Evolutionary conservation across 2,888 invertebrate species (phyloP), one percentile per base, ranked within the genome.

Genomic region (Galeruca laticollis): DNA sequence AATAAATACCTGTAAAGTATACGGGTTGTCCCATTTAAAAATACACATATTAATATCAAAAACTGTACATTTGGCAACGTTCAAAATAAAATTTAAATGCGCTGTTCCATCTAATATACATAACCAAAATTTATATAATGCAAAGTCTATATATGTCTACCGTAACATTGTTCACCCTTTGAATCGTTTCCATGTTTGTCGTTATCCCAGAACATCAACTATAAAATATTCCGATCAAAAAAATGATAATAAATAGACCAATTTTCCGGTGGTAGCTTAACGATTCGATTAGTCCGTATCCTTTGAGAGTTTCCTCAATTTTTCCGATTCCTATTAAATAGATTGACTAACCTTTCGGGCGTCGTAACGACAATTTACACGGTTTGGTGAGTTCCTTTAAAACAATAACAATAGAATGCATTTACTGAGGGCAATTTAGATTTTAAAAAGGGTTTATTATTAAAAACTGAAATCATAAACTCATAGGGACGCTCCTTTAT

Each of bases 401-500:
- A 69, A 67, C 62, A 26, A 69, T 71, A 74, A 74, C 74, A 73
- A 74, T 74, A 68, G 73, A 69, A 71, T 61, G 67, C 43, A 72
- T 71, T 43, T 69, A 74, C 71, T 68, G 69, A 33, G 59, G 70
- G 71, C 67, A 70, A 73, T 73, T 72, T 66, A 69, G 72, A 71
- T 74, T 74, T 75, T 74, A 68, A 65, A 68, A 72, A 73, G 68
- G 71, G 71, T 75, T 75, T 75, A 75, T 75, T 75, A 75, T 75
- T 75, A 75, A 75, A 74, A 75, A 70, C 74, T 73, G 75, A 75
- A 75, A 74, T 75, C 75, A 75, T 75, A 74, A 72, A 72, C 71
- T 73, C 66, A 69, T 70, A 67, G 68, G 66, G 77, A 72, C 78
- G 75, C 80, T 75, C 79, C 77, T 79, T 78, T 80, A 79, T 81